These are phyloP conservation scores for Orthosia incerta DNA, from an alignment of 2,888 invertebrate species.

Conservation along the genomic window DNA sequence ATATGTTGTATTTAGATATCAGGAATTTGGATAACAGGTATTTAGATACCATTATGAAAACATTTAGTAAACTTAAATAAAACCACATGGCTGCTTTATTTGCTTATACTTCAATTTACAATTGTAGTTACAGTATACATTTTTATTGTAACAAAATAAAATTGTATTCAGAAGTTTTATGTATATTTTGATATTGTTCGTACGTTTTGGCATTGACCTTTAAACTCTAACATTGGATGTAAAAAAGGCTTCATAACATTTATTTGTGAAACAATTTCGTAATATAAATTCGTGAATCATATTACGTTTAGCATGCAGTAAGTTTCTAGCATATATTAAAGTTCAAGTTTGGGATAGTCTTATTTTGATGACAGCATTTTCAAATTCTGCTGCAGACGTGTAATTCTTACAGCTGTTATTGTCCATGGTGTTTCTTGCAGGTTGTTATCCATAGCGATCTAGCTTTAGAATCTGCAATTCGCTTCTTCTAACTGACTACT, in stretches of 20 bases:
- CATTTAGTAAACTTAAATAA: not conserved
- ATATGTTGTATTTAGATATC: no score
- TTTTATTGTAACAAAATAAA: conserved; percentile 6
- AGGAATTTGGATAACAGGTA: no score
- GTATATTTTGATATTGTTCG: conserved; percentile 2
- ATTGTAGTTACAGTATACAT: not conserved
- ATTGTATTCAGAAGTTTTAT: conserved; percentile 11
- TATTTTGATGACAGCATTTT: not conserved
- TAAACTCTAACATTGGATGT: conserved; percentile 1
- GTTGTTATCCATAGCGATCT: no score
- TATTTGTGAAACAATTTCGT: conserved; percentile 18
- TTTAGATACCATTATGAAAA: no score
- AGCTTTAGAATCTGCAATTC: no score
- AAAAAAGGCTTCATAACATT: conserved; percentile 5
- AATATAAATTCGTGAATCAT: conserved; percentile 12
- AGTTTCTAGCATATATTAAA: not conserved
- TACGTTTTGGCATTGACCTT: conserved; percentile 36
- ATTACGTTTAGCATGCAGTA: not conserved
- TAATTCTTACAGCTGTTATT: no score
- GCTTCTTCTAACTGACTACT: no score
- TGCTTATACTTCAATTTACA: conserved; percentile 1
- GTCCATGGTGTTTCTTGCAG: no score
- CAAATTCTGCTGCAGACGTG: not conserved
- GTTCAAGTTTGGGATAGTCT: not conserved
- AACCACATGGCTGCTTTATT: not conserved